Conservation (phyloP, 2,797 vertebrate genomes). For the Cossypha caffra region DNA sequence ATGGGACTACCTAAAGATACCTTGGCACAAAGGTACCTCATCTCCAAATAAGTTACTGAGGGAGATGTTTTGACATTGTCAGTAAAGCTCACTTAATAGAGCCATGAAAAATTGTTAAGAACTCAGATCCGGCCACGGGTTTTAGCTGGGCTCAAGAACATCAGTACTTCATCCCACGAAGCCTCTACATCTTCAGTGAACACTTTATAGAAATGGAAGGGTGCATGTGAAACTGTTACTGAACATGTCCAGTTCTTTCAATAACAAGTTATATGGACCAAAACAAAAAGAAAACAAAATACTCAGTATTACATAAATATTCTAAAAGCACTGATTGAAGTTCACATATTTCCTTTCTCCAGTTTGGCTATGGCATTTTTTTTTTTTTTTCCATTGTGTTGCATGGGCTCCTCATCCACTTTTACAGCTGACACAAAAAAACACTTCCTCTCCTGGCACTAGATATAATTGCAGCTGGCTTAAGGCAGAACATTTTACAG, state of each 20-base stretch:
- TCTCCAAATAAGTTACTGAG: background rate
- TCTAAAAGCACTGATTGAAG: background rate
- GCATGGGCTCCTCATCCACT: background rate
- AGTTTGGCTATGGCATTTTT: background rate
- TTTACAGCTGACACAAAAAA: background rate
- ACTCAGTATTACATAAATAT: background rate
- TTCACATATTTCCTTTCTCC: background rate
- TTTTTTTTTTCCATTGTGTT: background rate
- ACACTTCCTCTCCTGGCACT: background rate
- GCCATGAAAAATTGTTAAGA: background rate
- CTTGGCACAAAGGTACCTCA: background rate
- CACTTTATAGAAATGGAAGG: background rate
- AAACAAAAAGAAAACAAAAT: background rate
- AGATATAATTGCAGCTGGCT: background rate
- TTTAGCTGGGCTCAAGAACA: background rate
- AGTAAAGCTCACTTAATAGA: accelerated
- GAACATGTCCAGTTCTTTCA: background rate
- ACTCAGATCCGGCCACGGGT: background rate
- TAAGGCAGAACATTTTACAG: constrained; percentile 7
- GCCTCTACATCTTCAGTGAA: background rate
- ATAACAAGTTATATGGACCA: background rate
- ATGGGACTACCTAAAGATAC: background rate
- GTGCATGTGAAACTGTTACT: background rate
- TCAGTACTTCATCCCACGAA: background rate
- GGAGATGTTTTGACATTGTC: background rate